Evolutionary conservation across 2,113 vertebrate genomes (phyloP), one percentile per base, ranked within the genome.

Genomic region (Theristicus caerulescens): DNA sequence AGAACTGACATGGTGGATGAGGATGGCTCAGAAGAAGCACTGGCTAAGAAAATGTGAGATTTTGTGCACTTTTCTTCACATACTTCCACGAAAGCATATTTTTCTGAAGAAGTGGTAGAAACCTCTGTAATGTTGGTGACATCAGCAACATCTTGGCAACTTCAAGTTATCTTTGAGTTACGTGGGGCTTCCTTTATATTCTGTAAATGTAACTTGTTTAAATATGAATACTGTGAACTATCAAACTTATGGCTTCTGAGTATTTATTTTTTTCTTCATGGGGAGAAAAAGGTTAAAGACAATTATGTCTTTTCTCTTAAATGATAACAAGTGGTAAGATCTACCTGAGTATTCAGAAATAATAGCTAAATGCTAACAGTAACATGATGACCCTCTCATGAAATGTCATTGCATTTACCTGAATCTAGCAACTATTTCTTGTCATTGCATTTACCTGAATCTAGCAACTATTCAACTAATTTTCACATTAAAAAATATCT

Each of bases 401-500:
- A 54, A 94, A 70, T 91, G 49, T 51, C 66, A 69, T 32, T 89
- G 27, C 38, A 58, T 81, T 94, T 95, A 92, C 82, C 86, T 74
- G 80, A 94, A 86, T 82, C 71, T 93, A 91, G 47, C 54, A 91
- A 97, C 77, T 83, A 82, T 85, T 96, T 94, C 55, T 96, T 86
- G 65, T 96, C 66, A 69, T 32, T 89, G 27, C 38, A 58, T 81
- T 94, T 95, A 92, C 82, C 86, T 74, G 80, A 94, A 86, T 82
- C 71, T 93, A 91, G 47, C 54, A 91, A 97, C 77, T 83, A 82
- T 85, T 96, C 94, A 52, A 94, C 29, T 96, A 77, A 91, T 96
- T 97, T 98, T 98, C 86, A 92, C 91, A 90, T 96, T 95, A 65
- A 91, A 97, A 89, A 29, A 6, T 59, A 87, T 87, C 88, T 97